Evolutionary conservation across 2,888 invertebrate genomes (phyloP), one percentile per base, ranked within the genome.

Genomic region (Clistopyga incitator): DNA sequence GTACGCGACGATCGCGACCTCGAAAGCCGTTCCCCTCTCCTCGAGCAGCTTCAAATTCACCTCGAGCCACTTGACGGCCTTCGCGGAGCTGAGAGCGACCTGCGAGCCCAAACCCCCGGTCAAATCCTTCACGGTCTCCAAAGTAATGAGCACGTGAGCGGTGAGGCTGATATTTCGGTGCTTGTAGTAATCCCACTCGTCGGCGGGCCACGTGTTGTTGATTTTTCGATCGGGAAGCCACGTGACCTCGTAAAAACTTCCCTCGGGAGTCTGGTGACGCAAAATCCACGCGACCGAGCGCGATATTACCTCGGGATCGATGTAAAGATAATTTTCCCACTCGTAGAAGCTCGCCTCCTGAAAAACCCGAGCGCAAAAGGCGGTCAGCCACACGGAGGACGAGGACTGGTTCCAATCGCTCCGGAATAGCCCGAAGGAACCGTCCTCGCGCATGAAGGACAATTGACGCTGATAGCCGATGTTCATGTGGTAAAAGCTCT

Each of bases 291-390:
- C 94, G 1, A 98, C 97, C 0, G 98, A 96, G 91, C 96, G 96
- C 4, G 97, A 96, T 88, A 99, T 97, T 3, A 98, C 97, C 59
- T 95, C 94, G 0, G 98, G 97, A 92, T 99, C 98, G 86, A 99
- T 98, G 93, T 98, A 99, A 77, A 99, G 96, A 90, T 96, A 98
- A 93, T 98, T 98, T 94, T 99, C 98, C 99, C 99, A 99, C 92
- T 99, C 99, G 90, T 98, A 98, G 93, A 98, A 98, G 50, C 97
- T 97, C 0, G 98, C 98, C 91, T 98, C 98, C 92, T 98, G 97
- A 92, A 99, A 96, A 68, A 97, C 95, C 86, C 97, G 95, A 0
- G 97, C 97, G 90, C 97, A 97, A 93, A 98, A 98, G 0, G 99
- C 97, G 0, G 99, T 99, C 86, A 99, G 93, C 98, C 98, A 98